Evolutionary conservation across 2,888 invertebrate species (phyloP).

Genomic region (Chydorus sphaericus): DNA sequence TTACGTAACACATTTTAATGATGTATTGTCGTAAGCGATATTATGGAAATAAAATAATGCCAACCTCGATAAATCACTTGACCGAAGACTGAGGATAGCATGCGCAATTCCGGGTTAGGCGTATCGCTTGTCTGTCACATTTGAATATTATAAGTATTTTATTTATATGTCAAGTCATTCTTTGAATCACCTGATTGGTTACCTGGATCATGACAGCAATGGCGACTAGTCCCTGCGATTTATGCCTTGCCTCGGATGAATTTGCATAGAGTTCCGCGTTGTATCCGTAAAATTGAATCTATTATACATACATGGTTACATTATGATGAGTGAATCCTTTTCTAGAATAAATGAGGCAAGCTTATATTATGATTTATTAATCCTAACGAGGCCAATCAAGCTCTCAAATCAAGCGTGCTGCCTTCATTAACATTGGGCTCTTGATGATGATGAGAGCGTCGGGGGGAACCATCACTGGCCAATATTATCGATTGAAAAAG

Average conservation of each 20-base stretch:
- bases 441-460: too few species aligned
- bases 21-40: background rate
- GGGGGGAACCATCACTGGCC: too few species aligned
- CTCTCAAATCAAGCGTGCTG: too few species aligned
- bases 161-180: background rate
- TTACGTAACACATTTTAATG: slow-evolving; percentile 7
- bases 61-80: slow-evolving; percentile 74
- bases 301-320: slow-evolving; percentile 25
- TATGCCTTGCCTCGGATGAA: slow-evolving; percentile 88
- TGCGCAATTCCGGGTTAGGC: slow-evolving; percentile 67
- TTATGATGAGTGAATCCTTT: too few species aligned
- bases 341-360: too few species aligned
- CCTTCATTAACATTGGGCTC: too few species aligned
- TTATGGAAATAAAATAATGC: slow-evolving; percentile 24
- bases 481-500: too few species aligned
- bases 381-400: too few species aligned
- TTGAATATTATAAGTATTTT: background rate
- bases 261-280: slow-evolving; percentile 94
- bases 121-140: slow-evolving; percentile 63
- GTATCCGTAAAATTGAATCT: slow-evolving; percentile 94
- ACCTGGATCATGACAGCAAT: slow-evolving; percentile 92
- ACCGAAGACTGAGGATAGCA: slow-evolving; percentile 73
- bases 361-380: too few species aligned
- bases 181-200: slow-evolving; percentile 17
- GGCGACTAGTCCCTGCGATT: slow-evolving; percentile 91